Evolutionary conservation across 2,113 vertebrate species (phyloP).

Genomic region (Forbesichthys papilliferus): DNA sequence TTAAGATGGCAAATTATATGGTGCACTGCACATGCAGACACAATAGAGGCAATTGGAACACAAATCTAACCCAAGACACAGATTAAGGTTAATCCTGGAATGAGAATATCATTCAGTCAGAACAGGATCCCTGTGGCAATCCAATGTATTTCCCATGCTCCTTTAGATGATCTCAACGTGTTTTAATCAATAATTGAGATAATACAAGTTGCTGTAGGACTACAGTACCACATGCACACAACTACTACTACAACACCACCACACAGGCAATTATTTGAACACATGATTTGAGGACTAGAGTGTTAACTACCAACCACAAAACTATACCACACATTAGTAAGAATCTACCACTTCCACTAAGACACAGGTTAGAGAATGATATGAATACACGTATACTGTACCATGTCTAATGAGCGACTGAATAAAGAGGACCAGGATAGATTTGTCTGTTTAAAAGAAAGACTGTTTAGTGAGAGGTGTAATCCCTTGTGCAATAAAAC

Average conservation of each 20-base stretch:
- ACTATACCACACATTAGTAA: conserved; percentile 53
- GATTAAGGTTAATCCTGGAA: conserved; percentile 11
- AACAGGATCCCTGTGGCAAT: background rate
- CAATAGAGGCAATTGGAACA: background rate
- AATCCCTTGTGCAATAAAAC: too few species aligned
- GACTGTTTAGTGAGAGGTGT: conserved; percentile 52
- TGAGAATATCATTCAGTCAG: background rate
- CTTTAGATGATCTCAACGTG: conserved; percentile 5
- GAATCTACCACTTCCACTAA: conserved; percentile 46
- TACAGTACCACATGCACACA: conserved; percentile 58
- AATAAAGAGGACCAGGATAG: conserved; percentile 84
- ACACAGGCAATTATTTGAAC: background rate
- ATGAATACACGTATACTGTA: conserved; percentile 73
- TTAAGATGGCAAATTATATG: background rate
- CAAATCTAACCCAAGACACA: background rate
- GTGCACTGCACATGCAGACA: background rate
- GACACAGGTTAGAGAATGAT: conserved; percentile 31
- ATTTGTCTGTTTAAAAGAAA: conserved; percentile 81
- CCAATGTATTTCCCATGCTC: background rate
- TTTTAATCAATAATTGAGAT: background rate
- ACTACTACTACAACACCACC: background rate
- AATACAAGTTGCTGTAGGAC: conserved; percentile 16
- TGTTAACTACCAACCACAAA: conserved; percentile 39
- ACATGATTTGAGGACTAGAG: conserved; percentile 25
- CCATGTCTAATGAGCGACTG: conserved; percentile 83